Percentiles rank a stretch among this genome's conserved stretches.
These are phyloP conservation scores for Lepidothrix coronata DNA, from an alignment of 2,113 vertebrate genomes.

Conservation along the genomic window DNA sequence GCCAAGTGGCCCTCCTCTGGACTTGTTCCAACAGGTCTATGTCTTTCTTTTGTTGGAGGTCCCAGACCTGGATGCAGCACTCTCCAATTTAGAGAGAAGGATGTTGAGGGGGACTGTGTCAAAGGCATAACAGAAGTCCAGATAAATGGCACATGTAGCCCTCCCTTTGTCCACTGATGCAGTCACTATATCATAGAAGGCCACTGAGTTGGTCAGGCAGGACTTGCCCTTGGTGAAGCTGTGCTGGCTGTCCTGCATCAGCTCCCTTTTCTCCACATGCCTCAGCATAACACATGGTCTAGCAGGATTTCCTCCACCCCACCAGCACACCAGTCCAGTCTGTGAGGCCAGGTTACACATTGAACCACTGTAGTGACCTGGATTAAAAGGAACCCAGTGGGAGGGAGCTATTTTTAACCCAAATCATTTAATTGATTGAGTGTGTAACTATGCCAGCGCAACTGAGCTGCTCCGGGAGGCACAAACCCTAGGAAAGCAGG, in stretches of 20 bases:
- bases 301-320: background rate
- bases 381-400: background rate
- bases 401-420: background rate
- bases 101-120: background rate
- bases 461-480: background rate
- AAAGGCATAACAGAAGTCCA: background rate
- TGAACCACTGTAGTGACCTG: background rate
- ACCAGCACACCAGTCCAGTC: background rate
- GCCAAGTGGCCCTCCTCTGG: background rate
- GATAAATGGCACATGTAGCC: background rate
- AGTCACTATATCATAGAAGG: background rate
- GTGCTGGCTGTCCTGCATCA: rapidly evolving
- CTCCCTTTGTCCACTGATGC: background rate
- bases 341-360: background rate
- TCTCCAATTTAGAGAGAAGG: background rate
- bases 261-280: background rate
- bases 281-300: background rate
- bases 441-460: background rate
- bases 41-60: background rate
- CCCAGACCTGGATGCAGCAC: background rate
- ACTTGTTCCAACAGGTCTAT: background rate
- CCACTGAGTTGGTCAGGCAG: background rate
- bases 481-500: background rate
- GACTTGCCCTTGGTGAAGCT: background rate
- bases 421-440: background rate